These are phyloP conservation scores for Drosophila gunungcola DNA, from an alignment of 1,140 invertebrate genomes.

Conservation along the genomic window DNA sequence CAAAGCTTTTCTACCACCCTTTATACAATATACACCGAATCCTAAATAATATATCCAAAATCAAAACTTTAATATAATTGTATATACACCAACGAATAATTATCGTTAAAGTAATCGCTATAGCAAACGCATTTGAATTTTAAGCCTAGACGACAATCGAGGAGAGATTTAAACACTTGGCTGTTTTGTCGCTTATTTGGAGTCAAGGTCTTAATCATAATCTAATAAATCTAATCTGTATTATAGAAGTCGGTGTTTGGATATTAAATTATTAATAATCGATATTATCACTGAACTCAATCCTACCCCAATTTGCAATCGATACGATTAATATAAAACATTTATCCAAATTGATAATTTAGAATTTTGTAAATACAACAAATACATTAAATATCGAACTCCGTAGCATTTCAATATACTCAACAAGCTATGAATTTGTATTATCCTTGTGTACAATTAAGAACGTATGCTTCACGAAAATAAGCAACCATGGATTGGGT, in stretches of 20 bases:
- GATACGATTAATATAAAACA: conserved; percentile 40
- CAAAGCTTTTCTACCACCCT: conserved; percentile 73
- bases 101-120: conserved; percentile 42
- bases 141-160: conserved; percentile 19
- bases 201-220: conserved; percentile 14
- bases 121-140: conserved; percentile 47
- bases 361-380: conserved; percentile 47
- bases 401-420: conserved; percentile 38
- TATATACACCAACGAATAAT: conserved; percentile 64
- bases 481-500: conserved; percentile 10
- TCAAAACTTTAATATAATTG: conserved; percentile 68
- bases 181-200: conserved; percentile 1
- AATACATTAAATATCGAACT: conserved; percentile 22
- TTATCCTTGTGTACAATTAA: conserved; percentile 31
- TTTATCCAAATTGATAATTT: conserved; percentile 33
- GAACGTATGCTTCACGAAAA: conserved; percentile 10
- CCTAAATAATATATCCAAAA: conserved; percentile 47
- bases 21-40: conserved; percentile 51
- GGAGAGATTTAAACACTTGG: not conserved
- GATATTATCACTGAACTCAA: conserved; percentile 41
- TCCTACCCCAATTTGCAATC: conserved; percentile 38
- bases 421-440: conserved; percentile 43
- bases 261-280: conserved; percentile 49
- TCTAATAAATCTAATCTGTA: conserved; percentile 10
- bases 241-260: conserved; percentile 49